These are phyloP conservation scores for Hydrophis major DNA, from an alignment of 2,797 vertebrate species.

Conservation along the genomic window DNA sequence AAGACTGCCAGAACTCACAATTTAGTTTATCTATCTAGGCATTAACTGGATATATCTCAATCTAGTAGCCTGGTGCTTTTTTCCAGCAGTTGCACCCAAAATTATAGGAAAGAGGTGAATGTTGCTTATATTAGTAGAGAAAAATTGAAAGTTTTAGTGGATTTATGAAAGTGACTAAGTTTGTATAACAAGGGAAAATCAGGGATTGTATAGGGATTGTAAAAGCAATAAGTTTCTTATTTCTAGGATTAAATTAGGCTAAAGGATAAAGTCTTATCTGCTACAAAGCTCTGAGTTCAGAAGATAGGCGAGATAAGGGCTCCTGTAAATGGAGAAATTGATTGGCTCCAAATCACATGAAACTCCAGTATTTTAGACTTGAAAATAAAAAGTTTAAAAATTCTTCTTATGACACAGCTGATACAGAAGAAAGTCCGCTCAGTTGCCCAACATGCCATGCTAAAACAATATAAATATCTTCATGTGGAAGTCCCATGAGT, in stretches of 20 bases:
- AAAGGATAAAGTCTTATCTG: not conserved
- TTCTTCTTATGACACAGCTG: not conserved
- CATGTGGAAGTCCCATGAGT: not conserved
- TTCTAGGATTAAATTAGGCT: not conserved
- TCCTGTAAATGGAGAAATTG: not conserved
- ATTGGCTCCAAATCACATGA: not conserved
- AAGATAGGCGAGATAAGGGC: not conserved
- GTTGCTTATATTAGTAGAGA: not conserved
- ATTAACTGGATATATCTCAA: not conserved
- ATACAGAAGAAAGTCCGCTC: not conserved
- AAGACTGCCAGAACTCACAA: not conserved
- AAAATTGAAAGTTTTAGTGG: not conserved
- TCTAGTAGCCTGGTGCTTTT: not conserved
- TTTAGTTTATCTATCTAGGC: not conserved
- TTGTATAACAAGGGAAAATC: not conserved
- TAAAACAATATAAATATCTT: not conserved
- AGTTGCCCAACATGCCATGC: not conserved
- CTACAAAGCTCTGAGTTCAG: not conserved
- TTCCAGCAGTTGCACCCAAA: not conserved
- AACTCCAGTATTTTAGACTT: not conserved
- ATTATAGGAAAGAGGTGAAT: not conserved
- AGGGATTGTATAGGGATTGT: not conserved
- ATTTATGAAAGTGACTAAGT: not conserved
- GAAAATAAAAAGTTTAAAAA: not conserved
- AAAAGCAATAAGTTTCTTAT: not conserved